These are phyloP conservation scores for Plecotus auritus DNA, from an alignment of 2,113 vertebrate species.

Conservation along the genomic window DNA sequence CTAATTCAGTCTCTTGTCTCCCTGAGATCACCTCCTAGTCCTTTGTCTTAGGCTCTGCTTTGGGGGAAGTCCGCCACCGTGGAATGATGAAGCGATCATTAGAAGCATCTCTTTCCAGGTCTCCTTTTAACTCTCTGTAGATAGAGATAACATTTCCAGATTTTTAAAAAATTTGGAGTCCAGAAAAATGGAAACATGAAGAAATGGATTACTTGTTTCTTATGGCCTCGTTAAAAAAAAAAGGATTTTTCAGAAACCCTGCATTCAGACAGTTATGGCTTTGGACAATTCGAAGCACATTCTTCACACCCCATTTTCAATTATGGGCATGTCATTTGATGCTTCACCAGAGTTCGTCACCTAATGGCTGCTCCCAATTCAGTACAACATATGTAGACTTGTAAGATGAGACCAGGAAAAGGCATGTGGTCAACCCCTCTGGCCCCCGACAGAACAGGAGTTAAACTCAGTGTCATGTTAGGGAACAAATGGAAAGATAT, in stretches of 20 bases:
- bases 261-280: not conserved
- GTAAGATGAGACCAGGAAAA: not conserved
- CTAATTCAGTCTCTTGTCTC: not conserved
- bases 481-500: not conserved
- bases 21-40: not conserved
- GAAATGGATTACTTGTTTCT: not conserved
- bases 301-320: not conserved
- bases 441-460: not conserved
- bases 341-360: not conserved
- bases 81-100: not conserved
- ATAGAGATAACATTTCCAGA: not conserved
- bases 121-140: not conserved
- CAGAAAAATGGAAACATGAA: not conserved
- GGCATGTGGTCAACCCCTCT: not conserved
- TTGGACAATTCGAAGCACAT: not conserved
- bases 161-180: not conserved
- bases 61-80: not conserved
- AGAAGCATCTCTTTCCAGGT: not conserved
- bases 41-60: not conserved
- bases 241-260: not conserved
- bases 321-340: not conserved
- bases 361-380: not conserved
- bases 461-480: not conserved
- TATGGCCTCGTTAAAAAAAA: not conserved
- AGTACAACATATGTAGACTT: not conserved